A percentile compares a stretch with the other conserved stretches of the same genome.
Conservation (phyloP, 2,888 invertebrate genomes). For the Pyrrhia umbra region DNA sequence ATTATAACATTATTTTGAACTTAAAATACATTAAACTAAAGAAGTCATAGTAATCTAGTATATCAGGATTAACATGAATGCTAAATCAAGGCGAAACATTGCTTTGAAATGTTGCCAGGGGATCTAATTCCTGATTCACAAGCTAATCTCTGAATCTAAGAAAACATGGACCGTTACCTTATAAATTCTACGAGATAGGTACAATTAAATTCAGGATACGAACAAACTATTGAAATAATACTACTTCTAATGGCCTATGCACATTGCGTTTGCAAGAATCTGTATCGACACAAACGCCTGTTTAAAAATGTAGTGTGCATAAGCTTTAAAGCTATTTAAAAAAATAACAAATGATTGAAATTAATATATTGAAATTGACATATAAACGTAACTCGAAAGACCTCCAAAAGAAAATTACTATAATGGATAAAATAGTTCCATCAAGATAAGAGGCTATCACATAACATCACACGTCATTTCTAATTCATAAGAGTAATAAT, state of each 20-base stretch:
- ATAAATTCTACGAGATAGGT: background rate
- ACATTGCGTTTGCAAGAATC: too few species aligned
- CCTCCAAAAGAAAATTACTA: too few species aligned
- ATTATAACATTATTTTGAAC: conserved; percentile 46
- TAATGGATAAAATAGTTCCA: too few species aligned
- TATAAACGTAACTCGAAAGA: too few species aligned
- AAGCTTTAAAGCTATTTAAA: too few species aligned
- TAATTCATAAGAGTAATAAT: conserved; percentile 33
- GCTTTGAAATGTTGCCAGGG: conserved; percentile 41
- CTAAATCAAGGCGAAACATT: conserved; percentile 19
- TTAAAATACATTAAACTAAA: background rate
- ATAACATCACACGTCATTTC: conserved; percentile 15
- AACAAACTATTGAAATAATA: background rate
- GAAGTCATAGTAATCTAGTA: conserved; percentile 2
- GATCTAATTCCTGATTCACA: conserved; percentile 33
- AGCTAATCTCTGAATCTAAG: conserved; percentile 46
- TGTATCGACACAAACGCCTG: too few species aligned
- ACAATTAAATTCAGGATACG: background rate
- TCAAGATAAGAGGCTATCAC: too few species aligned
- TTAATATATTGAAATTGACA: too few species aligned
- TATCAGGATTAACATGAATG: conserved; percentile 17
- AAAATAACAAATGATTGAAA: too few species aligned
- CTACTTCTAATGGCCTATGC: background rate
- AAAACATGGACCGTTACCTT: conserved; percentile 5
- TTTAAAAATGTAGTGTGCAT: too few species aligned